Evolutionary conservation across 2,113 vertebrate species (phyloP).

Genomic region (Paraplagusia blochii): DNA sequence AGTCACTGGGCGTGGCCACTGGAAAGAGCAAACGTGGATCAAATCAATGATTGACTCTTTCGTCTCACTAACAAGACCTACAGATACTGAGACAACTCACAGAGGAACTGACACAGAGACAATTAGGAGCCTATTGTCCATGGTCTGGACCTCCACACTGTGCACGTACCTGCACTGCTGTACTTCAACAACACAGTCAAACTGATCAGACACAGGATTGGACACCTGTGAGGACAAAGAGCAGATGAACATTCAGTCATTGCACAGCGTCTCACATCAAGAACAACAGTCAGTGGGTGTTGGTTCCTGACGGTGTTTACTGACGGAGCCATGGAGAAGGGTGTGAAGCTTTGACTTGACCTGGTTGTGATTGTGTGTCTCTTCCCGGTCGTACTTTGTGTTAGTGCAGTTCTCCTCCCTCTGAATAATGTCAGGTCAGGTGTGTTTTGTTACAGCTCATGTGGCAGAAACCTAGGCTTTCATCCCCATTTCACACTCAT

Average conservation of each 20-base stretch:
- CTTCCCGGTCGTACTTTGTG: conserved; percentile 3
- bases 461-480: conserved; percentile 1
- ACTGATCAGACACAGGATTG: conserved; percentile 57
- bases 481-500: conserved; percentile 7
- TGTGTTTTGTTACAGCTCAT: conserved; percentile 12
- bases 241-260: background rate
- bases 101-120: too few species aligned
- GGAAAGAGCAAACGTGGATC: conserved; percentile 16
- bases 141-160: too few species aligned
- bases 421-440: conserved; percentile 32
- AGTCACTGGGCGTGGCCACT: conserved; percentile 62
- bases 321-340: background rate
- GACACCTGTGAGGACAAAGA: conserved; percentile 48
- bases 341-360: conserved; percentile 17
- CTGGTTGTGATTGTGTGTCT: conserved; percentile 20
- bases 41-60: too few species aligned
- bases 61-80: too few species aligned
- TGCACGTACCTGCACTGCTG: conserved; percentile 57
- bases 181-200: conserved; percentile 42
- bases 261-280: too few species aligned
- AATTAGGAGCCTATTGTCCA: too few species aligned
- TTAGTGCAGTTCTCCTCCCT: conserved; percentile 29
- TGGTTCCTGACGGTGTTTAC: background rate
- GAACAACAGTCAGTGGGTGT: too few species aligned
- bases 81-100: too few species aligned